Evolutionary conservation across 2,113 vertebrate species (phyloP).

Genomic region (Phainopepla nitens): DNA sequence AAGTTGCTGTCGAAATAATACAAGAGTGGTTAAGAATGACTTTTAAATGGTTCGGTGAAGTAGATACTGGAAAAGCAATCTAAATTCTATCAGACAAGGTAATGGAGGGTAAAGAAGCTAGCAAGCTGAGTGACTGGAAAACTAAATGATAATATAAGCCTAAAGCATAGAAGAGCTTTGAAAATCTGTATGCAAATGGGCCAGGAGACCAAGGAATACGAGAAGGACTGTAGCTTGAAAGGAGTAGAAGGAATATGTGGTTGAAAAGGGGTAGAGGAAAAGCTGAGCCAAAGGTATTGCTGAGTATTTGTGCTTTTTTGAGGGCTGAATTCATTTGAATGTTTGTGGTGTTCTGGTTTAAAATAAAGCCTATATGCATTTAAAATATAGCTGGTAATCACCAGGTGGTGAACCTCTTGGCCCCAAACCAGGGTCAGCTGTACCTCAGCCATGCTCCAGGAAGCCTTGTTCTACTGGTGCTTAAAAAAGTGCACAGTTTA

Average conservation of each 20-base stretch:
- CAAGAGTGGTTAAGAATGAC: constrained; percentile 22
- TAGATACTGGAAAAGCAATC: constrained; percentile 14
- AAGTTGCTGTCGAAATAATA: constrained; percentile 2
- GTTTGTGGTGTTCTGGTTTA: neutral
- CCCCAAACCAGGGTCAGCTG: neutral
- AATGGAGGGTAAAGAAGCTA: constrained; percentile 19
- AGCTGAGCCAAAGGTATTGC: neutral
- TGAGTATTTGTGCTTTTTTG: neutral
- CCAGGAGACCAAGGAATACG: neutral
- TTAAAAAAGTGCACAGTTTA: neutral
- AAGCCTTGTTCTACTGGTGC: neutral
- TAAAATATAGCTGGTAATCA: neutral
- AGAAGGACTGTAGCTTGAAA: neutral
- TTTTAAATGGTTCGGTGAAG: constrained; percentile 20
- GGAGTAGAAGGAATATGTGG: neutral
- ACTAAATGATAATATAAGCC: constrained; percentile 29
- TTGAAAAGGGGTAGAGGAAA: neutral
- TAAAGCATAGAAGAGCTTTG: neutral
- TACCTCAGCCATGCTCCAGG: neutral
- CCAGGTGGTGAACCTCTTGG: neutral
- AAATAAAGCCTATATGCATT: neutral
- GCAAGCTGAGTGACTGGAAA: constrained; percentile 3
- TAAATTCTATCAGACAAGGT: constrained; percentile 36
- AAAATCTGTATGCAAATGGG: neutral
- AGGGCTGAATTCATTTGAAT: neutral